Evolutionary conservation across 2,797 vertebrate genomes (phyloP).

Genomic region (Craterocephalus amniculus): DNA sequence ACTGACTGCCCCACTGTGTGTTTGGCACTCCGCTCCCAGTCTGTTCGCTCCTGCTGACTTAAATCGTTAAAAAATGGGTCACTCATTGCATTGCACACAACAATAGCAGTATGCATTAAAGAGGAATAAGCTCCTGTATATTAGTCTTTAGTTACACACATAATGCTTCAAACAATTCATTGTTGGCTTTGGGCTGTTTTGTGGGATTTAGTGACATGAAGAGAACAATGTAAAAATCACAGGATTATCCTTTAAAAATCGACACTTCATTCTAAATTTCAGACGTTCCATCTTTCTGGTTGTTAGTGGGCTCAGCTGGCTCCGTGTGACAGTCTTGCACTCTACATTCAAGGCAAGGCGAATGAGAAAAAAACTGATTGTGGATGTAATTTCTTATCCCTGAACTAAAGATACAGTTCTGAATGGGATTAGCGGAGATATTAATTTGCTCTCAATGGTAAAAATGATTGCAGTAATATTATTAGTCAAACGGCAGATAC

Average conservation of each 20-base stretch:
- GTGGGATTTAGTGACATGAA: constrained; percentile 23
- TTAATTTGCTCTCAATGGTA: constrained; percentile 1
- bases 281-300: constrained; percentile 1
- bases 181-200: constrained; percentile 5
- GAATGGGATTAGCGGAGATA: constrained; percentile 17
- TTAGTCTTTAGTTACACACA: constrained; percentile 1
- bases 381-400: constrained; percentile 2
- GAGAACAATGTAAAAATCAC: constrained; percentile 8
- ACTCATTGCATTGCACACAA: background rate
- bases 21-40: background rate
- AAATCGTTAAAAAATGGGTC: constrained; percentile 12
- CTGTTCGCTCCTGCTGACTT: constrained; percentile 1
- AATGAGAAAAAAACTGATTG: background rate
- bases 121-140: constrained; percentile 8
- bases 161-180: constrained; percentile 5
- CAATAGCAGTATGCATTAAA: constrained; percentile 6
- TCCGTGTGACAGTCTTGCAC: constrained; percentile 5
- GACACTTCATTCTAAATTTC: constrained; percentile 15
- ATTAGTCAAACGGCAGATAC: background rate
- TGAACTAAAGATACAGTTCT: constrained; percentile 1
- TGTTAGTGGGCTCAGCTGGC: background rate
- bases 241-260: constrained; percentile 32
- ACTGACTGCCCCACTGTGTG: background rate
- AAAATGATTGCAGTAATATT: background rate
- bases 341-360: constrained; percentile 2